These are phyloP conservation scores for Bombus cullumanus DNA, from an alignment of 1,140 invertebrate species.

Conservation along the genomic window DNA sequence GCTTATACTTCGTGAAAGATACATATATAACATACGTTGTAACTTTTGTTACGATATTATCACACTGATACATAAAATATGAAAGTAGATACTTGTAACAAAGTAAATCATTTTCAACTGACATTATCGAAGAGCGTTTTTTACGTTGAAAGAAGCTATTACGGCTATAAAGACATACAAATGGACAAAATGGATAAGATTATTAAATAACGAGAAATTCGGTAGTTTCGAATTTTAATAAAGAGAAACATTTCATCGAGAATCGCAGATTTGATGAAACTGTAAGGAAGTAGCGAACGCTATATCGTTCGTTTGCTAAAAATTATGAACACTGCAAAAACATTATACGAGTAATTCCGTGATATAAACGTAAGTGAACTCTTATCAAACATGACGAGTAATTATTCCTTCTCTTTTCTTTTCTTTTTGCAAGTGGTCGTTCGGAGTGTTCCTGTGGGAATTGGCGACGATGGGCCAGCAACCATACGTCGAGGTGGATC, in stretches of 20 bases:
- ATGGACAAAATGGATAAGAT: not conserved
- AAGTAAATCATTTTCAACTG: not conserved
- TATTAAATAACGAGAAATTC: not conserved
- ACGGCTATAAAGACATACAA: not conserved
- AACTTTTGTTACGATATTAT: not conserved
- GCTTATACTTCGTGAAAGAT: not conserved
- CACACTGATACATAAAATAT: not conserved
- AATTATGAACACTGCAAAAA: fast-evolving
- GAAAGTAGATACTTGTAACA: not conserved
- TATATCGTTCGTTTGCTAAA: too few relatives aligned
- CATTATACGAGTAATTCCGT: too few relatives aligned
- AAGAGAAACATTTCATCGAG: too few relatives aligned
- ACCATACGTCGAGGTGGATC: conserved; percentile 94
- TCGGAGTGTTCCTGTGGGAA: conserved; percentile 97
- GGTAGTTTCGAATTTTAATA: not conserved
- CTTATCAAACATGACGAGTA: not conserved
- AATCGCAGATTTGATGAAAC: too few relatives aligned
- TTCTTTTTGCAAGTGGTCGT: conserved; percentile 90
- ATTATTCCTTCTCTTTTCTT: not conserved
- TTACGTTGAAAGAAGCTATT: not conserved
- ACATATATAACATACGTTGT: not conserved
- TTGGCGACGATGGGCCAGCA: conserved; percentile 94
- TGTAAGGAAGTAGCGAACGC: too few relatives aligned
- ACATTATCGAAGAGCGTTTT: not conserved
- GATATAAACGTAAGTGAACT: not conserved